phyloP scores from a whole-genome alignment of 2,888 invertebrate species.

The Oscheius sp. region DNA sequence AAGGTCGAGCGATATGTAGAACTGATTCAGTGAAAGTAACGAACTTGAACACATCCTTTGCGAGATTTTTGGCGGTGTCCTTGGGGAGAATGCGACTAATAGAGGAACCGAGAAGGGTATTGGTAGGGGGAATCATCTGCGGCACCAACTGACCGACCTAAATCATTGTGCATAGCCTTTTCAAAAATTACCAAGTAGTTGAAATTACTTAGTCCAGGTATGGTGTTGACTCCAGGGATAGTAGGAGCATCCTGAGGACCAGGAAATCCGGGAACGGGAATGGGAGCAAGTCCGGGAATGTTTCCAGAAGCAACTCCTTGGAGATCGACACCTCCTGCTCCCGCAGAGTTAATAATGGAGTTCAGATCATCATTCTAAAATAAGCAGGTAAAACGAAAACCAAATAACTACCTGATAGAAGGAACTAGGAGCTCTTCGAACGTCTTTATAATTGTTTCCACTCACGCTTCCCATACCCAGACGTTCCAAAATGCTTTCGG shows the following conservation, averaged over 20 bases:
- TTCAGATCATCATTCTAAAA: slow-evolving; percentile 65
- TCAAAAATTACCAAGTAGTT: slow-evolving; percentile 65
- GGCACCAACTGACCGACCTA: slow-evolving; percentile 70
- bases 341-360: slow-evolving; percentile 60
- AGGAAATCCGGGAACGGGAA: slow-evolving; percentile 68
- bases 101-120: slow-evolving; percentile 70
- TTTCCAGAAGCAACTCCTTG: slow-evolving; percentile 60
- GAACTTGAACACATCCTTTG: slow-evolving; percentile 67
- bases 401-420: slow-evolving; percentile 20
- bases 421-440: slow-evolving; percentile 49
- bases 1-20: slow-evolving; percentile 12
- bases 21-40: slow-evolving; percentile 11
- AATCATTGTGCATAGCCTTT: neutral
- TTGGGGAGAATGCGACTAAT: slow-evolving; percentile 70
- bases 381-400: slow-evolving; percentile 27
- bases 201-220: slow-evolving; percentile 71
- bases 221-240: slow-evolving; percentile 71
- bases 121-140: slow-evolving; percentile 70
- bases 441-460: slow-evolving; percentile 37
- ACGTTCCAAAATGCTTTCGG: slow-evolving; percentile 64
- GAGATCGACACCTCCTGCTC: slow-evolving; percentile 65
- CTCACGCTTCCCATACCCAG: slow-evolving; percentile 54
- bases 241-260: slow-evolving; percentile 68
- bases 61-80: slow-evolving; percentile 70
- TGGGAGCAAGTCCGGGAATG: slow-evolving; percentile 70